Evolutionary conservation across 1,140 invertebrate genomes (phyloP), one percentile per base, ranked within the genome.

Genomic region (Tribolium castaneum): DNA sequence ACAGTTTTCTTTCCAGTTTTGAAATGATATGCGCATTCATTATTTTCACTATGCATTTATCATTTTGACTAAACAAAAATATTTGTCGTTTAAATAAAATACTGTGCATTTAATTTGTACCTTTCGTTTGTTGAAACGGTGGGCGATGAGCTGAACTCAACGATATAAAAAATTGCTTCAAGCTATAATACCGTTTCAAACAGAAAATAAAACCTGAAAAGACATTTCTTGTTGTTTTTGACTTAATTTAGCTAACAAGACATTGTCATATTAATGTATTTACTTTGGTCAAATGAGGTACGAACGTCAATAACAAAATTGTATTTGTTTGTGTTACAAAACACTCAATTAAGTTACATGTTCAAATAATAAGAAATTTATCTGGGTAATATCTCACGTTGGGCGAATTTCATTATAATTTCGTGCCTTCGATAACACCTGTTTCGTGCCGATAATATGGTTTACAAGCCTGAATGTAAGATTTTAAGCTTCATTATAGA

Each of bases 401-500:
- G 3, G 49, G 49, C 10, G 49, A 50, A 50, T 50, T 50, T 14
- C 3, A 14, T 50, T 12, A 14, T 50, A 50, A 50, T 62, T 62
- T 22, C 19, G 22, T 62, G 56, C 14, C 52, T 12, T 56, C 52
- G 52, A 56, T 56, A 56, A 56, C 56, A 62, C 56, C 6, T 62
- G 56, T 56, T 62, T 62, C 56, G 56, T 62, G 56, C 56, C 56
- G 16, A 22, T 62, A 56, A 56, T 56, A 22, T 30, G 22, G 56
- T 62, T 62, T 62, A 62, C 56, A 30, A 13, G 13, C 6, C 13
- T 13, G 56, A 30, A 22, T 6, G n/a, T n/a, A 10, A 62, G 56
- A 62, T 62, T 62, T 62, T 30, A 62, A 25, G 56, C 22, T 62
- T 62, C 56, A 62, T 62, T 62, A 30, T 30, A 62, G 56, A 62